Evolutionary conservation across 1,140 invertebrate genomes (phyloP).

Genomic region (Brachionus paranguensis): DNA sequence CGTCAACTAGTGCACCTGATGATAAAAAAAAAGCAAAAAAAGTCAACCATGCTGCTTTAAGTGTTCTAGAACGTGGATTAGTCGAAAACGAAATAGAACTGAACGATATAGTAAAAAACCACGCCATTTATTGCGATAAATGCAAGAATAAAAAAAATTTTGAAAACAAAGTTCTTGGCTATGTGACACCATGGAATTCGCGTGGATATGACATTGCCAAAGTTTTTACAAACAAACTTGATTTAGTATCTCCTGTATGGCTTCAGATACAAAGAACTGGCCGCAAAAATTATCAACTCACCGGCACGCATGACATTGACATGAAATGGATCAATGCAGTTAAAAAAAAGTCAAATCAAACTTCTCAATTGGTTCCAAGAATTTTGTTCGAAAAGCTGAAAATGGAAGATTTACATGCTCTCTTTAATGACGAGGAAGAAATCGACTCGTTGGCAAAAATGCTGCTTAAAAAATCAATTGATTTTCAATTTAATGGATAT

Average conservation of each 20-base stretch:
- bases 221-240: conserved; percentile 79
- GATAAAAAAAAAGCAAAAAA: conserved; percentile 29
- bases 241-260: conserved; percentile 87
- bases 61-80: neutral
- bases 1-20: neutral
- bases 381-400: conserved; percentile 56
- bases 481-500: conserved; percentile 68
- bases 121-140: neutral
- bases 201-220: conserved; percentile 89
- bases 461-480: neutral
- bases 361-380: conserved; percentile 53
- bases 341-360: conserved; percentile 5
- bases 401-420: conserved; percentile 48
- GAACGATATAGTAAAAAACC: neutral
- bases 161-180: conserved; percentile 22
- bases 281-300: conserved; percentile 56
- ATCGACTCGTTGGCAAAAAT: conserved; percentile 47
- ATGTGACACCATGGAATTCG: conserved; percentile 68
- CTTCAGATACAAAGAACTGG: conserved; percentile 67
- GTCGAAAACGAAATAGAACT: neutral
- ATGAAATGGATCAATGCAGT: conserved; percentile 63
- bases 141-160: neutral
- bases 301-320: conserved; percentile 63
- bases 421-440: conserved; percentile 43
- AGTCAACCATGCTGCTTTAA: neutral